phyloP scores from a whole-genome alignment of 2,113 vertebrate species.

The Paracanthobrama guichenoti region DNA sequence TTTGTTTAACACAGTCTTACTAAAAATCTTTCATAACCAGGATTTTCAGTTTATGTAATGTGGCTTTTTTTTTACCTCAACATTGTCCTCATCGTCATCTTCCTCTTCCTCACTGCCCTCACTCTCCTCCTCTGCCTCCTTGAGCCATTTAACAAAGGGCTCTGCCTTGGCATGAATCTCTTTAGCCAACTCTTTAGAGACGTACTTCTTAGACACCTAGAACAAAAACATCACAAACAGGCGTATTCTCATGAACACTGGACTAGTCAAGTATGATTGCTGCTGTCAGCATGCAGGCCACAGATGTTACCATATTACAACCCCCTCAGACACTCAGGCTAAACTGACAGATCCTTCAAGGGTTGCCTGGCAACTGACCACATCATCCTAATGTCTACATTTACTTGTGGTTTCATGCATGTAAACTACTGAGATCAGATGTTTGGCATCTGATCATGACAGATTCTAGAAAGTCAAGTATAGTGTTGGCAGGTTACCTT shows the following conservation, averaged over 20 bases:
- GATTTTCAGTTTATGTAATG: not conserved
- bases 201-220: slow-evolving; percentile 96
- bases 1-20: no score
- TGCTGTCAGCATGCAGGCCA: not conserved
- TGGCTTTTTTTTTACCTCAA: slow-evolving; percentile 80
- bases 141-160: slow-evolving; percentile 96
- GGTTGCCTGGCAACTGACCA: slow-evolving; percentile 7
- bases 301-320: not conserved
- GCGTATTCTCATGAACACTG: not conserved
- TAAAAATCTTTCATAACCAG: no score
- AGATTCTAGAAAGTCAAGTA: not conserved
- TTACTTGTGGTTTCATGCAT: not conserved
- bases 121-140: slow-evolving; percentile 97
- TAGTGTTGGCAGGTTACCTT: slow-evolving; percentile 76
- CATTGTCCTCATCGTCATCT: slow-evolving; percentile 83
- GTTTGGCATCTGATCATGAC: not conserved
- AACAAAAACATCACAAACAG: not conserved
- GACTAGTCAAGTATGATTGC: not conserved
- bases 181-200: slow-evolving; percentile 98
- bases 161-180: slow-evolving; percentile 97
- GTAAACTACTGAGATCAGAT: not conserved
- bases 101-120: slow-evolving; percentile 91
- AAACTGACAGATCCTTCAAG: not conserved
- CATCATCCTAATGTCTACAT: not conserved
- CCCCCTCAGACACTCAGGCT: not conserved